Evolutionary conservation across 2,888 invertebrate species (phyloP), one percentile per base, ranked within the genome.

Genomic region (Teinopalpus imperialis): DNA sequence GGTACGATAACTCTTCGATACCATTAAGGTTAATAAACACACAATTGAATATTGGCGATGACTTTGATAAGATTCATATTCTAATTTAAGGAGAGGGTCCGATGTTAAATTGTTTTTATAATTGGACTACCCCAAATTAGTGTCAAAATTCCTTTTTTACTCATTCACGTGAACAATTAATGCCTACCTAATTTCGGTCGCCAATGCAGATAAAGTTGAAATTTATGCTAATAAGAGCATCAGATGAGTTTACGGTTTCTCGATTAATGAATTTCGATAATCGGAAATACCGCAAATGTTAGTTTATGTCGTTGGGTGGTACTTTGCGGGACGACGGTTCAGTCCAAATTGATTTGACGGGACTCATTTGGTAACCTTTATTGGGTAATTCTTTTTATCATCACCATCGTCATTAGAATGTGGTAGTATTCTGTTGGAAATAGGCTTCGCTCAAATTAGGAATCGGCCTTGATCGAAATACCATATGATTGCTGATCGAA

Each of bases 241-340:
- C 57, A 56, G 58, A 61, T 53, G 55, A 56, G 66, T 74, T 74
- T 69, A 73, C 60, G 68, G 63, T 56, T 59, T 49, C 51, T 52
- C 52, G 63, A 58, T 69, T 73, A 80, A 80, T 76, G 71, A 75
- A 74, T 74, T 73, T 77, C 47, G 61, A 60, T 73, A 69, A 81
- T 77, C 82, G 81, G 85, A 85, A 85, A 85, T 83, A 72, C 85
- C 81, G 61, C 76, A 75, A 78, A 68, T 63, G 66, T 52, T 63
- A 47, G 59, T 56, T 63, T 59, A 52, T 55, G 62, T 56, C 60
- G 56, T 54, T 69, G 72, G 70, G 69, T 76, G 75, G 79, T 58
- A 70, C 52, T 55, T 54, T 37, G 31, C 8, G 40, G 18, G 46
- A 47, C 40, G 41, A 26, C 35, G 41, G 36, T 41, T 2, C 16